Conservation (phyloP, 1,140 invertebrate genomes). For the Philaenus spumarius region DNA sequence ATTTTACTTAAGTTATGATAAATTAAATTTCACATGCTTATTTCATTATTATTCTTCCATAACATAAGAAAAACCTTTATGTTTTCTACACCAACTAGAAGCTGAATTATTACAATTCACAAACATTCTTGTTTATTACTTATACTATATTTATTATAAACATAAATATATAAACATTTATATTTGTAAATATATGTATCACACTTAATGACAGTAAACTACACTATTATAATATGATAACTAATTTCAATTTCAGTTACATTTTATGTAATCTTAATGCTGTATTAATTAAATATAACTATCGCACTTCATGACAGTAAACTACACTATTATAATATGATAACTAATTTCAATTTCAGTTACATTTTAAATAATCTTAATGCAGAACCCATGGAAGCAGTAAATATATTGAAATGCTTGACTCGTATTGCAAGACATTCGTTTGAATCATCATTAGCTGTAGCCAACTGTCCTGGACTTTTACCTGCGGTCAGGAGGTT, state of each 20-base stretch:
- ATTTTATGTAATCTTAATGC: slow-evolving; percentile 58
- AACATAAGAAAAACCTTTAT: too few species aligned
- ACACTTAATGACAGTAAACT: slow-evolving; percentile 13
- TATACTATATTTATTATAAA: too few species aligned
- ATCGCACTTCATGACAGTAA: slow-evolving; percentile 12
- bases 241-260: slow-evolving; percentile 46
- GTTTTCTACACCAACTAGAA: too few species aligned
- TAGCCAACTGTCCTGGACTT: slow-evolving; percentile 37
- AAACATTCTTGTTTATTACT: too few species aligned
- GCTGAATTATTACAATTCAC: too few species aligned
- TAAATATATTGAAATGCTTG: slow-evolving; percentile 61
- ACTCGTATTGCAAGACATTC: slow-evolving; percentile 61
- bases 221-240: slow-evolving; percentile 26
- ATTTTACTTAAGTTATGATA: too few species aligned
- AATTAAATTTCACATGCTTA: too few species aligned
- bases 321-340: slow-evolving; percentile 26
- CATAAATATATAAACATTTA: neutral
- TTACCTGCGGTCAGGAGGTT: slow-evolving; percentile 17
- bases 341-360: slow-evolving; percentile 38
- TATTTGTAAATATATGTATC: neutral
- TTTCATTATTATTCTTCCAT: too few species aligned
- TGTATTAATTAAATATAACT: slow-evolving; percentile 13
- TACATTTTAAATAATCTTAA: slow-evolving; percentile 60
- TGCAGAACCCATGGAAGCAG: slow-evolving; percentile 55
- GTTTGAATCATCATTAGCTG: slow-evolving; percentile 47